Conservation (phyloP, 2,797 vertebrate genomes). For the Cheirogaleus major region DNA sequence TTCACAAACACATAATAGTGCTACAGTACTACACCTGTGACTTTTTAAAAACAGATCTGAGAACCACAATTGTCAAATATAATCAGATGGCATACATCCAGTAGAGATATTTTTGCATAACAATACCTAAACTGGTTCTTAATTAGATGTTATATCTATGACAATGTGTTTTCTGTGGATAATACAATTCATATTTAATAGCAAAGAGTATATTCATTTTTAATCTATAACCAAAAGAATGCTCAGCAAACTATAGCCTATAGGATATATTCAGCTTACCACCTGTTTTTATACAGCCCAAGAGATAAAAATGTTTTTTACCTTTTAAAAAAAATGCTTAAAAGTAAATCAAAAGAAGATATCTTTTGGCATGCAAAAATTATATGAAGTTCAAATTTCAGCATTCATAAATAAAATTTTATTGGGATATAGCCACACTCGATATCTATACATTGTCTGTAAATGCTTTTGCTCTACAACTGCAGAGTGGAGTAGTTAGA, state of each 20-base stretch:
- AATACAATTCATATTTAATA: not conserved
- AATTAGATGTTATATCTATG: not conserved
- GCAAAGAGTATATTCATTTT: not conserved
- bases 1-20: not conserved
- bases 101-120: not conserved
- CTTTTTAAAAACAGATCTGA: not conserved
- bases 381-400: not conserved
- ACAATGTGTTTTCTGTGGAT: not conserved
- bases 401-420: not conserved
- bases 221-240: not conserved
- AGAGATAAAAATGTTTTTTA: not conserved
- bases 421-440: not conserved
- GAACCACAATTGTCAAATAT: not conserved
- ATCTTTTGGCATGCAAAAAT: not conserved
- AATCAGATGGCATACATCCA: not conserved
- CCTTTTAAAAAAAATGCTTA: not conserved
- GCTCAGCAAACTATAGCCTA: not conserved
- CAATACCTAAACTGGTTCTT: not conserved
- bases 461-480: not conserved
- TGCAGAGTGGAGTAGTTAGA: not conserved
- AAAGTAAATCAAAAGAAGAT: not conserved
- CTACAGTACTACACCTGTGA: rapidly evolving
- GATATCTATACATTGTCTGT: not conserved
- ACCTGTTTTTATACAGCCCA: not conserved
- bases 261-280: not conserved